Evolutionary conservation across 2,888 invertebrate species (phyloP).

Genomic region (Pristionchus fissidentatus): DNA sequence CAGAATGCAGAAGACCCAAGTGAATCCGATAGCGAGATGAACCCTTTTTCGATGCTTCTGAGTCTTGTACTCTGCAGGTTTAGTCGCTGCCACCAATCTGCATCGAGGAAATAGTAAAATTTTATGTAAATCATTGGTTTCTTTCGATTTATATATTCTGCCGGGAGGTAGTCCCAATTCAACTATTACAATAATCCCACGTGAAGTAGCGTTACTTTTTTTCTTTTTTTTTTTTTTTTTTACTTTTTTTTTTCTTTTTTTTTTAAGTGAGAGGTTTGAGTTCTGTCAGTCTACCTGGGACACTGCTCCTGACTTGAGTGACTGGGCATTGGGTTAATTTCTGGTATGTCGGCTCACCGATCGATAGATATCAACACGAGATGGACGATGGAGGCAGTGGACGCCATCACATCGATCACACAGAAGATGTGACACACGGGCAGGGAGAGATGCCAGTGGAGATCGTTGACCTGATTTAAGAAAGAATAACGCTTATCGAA

Average conservation of each 20-base stretch:
- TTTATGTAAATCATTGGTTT: background rate
- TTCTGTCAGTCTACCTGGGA: background rate
- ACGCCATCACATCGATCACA: conserved; percentile 73
- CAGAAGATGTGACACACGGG: conserved; percentile 73
- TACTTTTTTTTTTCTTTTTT: background rate
- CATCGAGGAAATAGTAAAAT: background rate
- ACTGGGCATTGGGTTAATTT: background rate
- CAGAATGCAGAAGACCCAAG: conserved; percentile 74
- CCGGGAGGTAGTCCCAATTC: background rate
- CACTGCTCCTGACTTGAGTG: background rate
- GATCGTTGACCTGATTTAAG: conserved; percentile 59
- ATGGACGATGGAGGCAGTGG: conserved; percentile 75
- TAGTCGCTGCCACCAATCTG: conserved; percentile 74
- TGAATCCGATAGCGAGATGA: conserved; percentile 69
- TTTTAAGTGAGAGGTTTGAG: background rate
- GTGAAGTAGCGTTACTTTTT: too few species aligned
- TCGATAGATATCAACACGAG: conserved; percentile 75
- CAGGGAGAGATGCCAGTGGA: conserved; percentile 74
- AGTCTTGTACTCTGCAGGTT: conserved; percentile 75
- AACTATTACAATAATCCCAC: too few species aligned
- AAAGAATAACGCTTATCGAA: background rate
- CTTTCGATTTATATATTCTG: background rate
- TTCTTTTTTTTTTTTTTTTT: too few species aligned
- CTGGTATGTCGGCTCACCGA: conserved; percentile 66
- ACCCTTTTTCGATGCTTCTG: conserved; percentile 72